Evolutionary conservation across 2,888 invertebrate species (phyloP), one percentile per base, ranked within the genome.

Genomic region (Cataglyphis livida): DNA sequence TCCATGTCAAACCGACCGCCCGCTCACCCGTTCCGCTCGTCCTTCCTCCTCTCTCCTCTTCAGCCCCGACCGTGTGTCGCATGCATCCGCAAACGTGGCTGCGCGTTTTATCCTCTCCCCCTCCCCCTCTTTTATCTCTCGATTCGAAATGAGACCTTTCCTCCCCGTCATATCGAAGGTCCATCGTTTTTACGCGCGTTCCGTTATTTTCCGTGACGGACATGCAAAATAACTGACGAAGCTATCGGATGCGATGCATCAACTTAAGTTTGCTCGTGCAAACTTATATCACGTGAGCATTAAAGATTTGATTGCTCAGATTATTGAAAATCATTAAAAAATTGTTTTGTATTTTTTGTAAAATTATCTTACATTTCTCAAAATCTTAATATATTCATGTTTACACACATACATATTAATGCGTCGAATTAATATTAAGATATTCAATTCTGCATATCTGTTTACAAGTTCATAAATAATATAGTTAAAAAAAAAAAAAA

Each of bases 1-100:
- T 85, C 87, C 89, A 76, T 89, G 88, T 90, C 90, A 89, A 90
- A 89, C 84, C 88, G 81, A 70, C 82, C 84, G 15, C 15, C 32
- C 86, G 66, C 70, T 6, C 35, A 6, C 35, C 35, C 35, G 6
- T 81, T 79, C 87, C 70, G 75, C n/a, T 81, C 78, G 64, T 83
- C 73, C 41, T 9, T 48, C 18, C 68, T 61, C 70, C 54, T 59
- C 62, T 21, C 54, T 4, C 6, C 59, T 35, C 32, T 21, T 21
- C 65, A 32, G 5, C 10, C 35, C 54, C n/a, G 25, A 15, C 64
- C 51, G 59, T 73, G 57, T 18, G 82, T 41, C 59, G 59, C 62
- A n/a, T 15, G 12, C 61, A 25, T 25, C 54, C 25, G 41, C 74
- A 65, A 54, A 75, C 81, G 62, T 78, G 84, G 83, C 81, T 62